Evolutionary conservation across 2,113 vertebrate genomes (phyloP), one percentile per base, ranked within the genome.

Genomic region (Toxostoma redivivum): DNA sequence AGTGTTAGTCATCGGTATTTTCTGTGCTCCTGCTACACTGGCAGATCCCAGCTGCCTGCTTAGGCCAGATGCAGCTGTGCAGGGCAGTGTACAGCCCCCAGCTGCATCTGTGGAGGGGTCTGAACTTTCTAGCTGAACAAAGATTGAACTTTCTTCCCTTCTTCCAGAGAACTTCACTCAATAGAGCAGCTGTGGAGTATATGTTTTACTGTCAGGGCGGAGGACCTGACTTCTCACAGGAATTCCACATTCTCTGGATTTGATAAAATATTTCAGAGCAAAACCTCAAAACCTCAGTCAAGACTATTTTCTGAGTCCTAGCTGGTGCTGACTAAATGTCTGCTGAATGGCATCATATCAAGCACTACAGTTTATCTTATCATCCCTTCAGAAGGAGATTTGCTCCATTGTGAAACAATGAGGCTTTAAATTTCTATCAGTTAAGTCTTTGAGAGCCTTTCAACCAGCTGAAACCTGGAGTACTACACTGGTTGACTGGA

Each of bases 171-270:
- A 12, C 42, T 80, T 77, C 2, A 1, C 15, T 80, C 16, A 15
- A 7, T 14, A 50, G 33, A 82, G 19, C n/a, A 51, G 8, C 27
- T 67, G 66, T 1, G 3, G 37, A 53, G 37, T 31, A 4, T 7
- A 0, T 15, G 24, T 71, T 67, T 30, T 76, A 20, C 73, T 1
- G 0, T 30, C 0, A 3, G n/a, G 2, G 1, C 7, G 37, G 61
- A 76, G 27, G 16, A 76, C 12, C 48, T 65, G 14, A 33, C 54
- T 76, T 50, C 54, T 35, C 42, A 12, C 3, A 35, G 22, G 23
- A 54, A 69, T 86, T 69, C 81, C 5, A 1, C 38, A 4, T 10
- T 21, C 50, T 73, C 58, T 92, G 33, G 20, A 24, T 79, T 90
- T 76, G 20, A 15, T 67, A 40, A 44, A 76, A 67, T 51, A 33